Conservation (phyloP, 2,113 vertebrate species). For the Podarcis raffonei region DNA sequence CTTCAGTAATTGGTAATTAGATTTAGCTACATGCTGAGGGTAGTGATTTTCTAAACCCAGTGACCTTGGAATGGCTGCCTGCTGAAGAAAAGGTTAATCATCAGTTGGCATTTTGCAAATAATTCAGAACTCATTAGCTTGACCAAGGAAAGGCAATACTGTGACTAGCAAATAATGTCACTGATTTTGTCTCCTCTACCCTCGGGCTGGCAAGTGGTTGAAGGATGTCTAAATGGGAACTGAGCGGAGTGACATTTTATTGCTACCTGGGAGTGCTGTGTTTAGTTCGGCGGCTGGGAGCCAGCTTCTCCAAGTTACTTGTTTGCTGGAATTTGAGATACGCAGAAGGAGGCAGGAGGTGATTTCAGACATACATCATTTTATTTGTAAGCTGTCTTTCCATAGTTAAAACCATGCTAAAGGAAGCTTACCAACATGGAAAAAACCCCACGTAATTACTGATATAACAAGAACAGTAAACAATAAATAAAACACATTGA, state of each 20-base stretch:
- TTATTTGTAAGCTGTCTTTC: too few species aligned
- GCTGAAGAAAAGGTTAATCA: not conserved
- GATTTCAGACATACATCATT: not conserved
- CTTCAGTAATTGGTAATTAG: conserved; percentile 21
- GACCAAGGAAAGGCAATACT: not conserved
- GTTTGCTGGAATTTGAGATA: not conserved
- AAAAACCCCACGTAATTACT: too few species aligned
- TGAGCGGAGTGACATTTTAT: conserved; percentile 36
- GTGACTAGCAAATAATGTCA: not conserved
- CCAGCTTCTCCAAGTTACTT: not conserved
- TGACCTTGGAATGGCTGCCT: not conserved
- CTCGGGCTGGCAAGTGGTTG: not conserved
- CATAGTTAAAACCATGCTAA: too few species aligned
- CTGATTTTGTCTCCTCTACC: not conserved
- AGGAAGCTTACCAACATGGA: too few species aligned
- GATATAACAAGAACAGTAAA: too few species aligned
- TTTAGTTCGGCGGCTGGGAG: conserved; percentile 18
- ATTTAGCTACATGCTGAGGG: conserved; percentile 26
- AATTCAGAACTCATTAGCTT: not conserved
- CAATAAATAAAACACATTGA: too few species aligned
- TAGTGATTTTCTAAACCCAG: conserved; percentile 17
- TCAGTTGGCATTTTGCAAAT: conserved; percentile 9
- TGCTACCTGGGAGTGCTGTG: not conserved
- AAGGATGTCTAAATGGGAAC: not conserved
- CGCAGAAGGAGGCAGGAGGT: not conserved